Conservation (phyloP, 2,113 vertebrate genomes). For the Rhinolophus sinicus region DNA sequence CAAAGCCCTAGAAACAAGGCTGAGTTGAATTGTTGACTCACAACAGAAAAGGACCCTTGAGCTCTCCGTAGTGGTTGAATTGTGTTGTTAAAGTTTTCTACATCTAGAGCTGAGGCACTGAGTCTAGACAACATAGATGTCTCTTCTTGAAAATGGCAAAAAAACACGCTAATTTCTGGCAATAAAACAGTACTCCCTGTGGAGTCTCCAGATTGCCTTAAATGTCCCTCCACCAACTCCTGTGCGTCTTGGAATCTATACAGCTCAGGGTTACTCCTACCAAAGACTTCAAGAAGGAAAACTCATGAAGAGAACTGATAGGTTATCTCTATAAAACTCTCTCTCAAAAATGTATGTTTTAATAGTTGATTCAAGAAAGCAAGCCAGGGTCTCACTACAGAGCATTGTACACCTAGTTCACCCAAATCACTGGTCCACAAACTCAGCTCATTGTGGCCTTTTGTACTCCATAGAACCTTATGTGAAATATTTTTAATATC, state of each 20-base stretch:
- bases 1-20: neutral
- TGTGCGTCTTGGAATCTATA: neutral
- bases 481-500: neutral
- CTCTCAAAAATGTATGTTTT: neutral
- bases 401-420: fast-evolving
- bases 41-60: neutral
- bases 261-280: neutral
- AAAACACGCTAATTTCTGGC: neutral
- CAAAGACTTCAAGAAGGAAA: neutral
- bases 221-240: neutral
- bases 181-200: neutral
- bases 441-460: neutral
- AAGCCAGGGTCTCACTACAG: neutral
- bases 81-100: neutral
- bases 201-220: neutral
- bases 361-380: neutral
- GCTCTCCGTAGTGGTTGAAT: neutral
- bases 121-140: neutral
- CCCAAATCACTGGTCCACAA: neutral
- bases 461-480: neutral
- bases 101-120: neutral
- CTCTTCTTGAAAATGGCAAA: neutral
- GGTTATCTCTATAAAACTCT: neutral
- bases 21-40: neutral
- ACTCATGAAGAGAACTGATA: neutral